phyloP scores from a whole-genome alignment of 2,888 invertebrate genomes.

The Latrodectus hesperus region DNA sequence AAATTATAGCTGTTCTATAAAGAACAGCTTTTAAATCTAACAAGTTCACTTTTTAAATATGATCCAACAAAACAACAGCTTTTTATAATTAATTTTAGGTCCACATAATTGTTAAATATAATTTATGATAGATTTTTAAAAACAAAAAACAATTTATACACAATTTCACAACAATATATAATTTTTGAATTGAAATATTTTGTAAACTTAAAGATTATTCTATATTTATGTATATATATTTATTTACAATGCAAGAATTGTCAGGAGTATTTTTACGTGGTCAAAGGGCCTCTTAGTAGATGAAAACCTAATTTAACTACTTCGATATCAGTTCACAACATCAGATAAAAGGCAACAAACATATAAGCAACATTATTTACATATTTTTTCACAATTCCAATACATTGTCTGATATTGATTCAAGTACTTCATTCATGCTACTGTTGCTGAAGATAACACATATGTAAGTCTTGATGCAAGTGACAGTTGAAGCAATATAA shows the following conservation, averaged over 20 bases:
- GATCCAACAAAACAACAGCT: no score
- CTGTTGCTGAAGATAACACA: constrained; percentile 40
- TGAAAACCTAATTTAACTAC: constrained; percentile 49
- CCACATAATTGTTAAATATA: no score
- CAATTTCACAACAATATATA: not conserved
- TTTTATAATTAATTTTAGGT: no score
- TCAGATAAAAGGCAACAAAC: constrained; percentile 42
- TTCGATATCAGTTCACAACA: constrained; percentile 46
- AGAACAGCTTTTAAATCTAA: no score
- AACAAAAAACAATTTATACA: not conserved
- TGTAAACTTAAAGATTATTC: not conserved
- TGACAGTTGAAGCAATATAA: constrained; percentile 50
- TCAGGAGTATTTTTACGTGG: no score
- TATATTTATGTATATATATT: no score
- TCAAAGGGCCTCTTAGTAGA: not conserved
- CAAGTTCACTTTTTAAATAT: no score
- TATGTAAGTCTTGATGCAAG: constrained; percentile 50
- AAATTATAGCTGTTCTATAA: no score
- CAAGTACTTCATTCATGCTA: constrained; percentile 44
- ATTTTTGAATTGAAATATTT: not conserved
- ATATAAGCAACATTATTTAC: constrained; percentile 62
- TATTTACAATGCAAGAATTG: no score
- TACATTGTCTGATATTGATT: constrained; percentile 51
- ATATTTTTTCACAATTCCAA: constrained; percentile 28
- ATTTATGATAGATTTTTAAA: no score